Percentiles rank a stretch among this genome's conserved stretches.
These are phyloP conservation scores for Lepidurus arcticus DNA, from an alignment of 1,140 invertebrate genomes.

Conservation along the genomic window DNA sequence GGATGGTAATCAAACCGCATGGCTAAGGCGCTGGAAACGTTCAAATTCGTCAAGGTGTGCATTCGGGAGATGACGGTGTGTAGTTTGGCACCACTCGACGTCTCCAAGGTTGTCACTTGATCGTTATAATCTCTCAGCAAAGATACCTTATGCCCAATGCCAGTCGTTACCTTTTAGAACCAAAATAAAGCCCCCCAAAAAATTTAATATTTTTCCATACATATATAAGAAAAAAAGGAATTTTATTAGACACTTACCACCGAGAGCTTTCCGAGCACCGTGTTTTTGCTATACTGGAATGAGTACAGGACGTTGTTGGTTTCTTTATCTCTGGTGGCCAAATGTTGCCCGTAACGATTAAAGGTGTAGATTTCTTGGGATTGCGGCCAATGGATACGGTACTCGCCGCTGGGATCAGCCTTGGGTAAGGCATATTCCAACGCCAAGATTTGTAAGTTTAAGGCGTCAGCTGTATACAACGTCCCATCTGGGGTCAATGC, in stretches of 20 bases:
- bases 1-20: constrained; percentile 68
- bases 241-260: constrained; percentile 41
- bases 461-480: constrained; percentile 77
- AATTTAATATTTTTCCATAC: not conserved
- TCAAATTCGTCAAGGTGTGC: constrained; percentile 23
- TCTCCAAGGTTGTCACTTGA: constrained; percentile 29
- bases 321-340: constrained; percentile 83
- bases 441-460: constrained; percentile 69
- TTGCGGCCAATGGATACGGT: constrained; percentile 83
- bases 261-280: constrained; percentile 86
- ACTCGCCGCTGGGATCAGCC: constrained; percentile 77
- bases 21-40: constrained; percentile 26
- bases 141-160: constrained; percentile 27
- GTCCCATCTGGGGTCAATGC: constrained; percentile 89
- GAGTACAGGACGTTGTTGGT: constrained; percentile 87
- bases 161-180: constrained; percentile 23
- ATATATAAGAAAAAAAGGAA: not conserved
- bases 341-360: constrained; percentile 87
- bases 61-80: constrained; percentile 25
- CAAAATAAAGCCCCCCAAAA: not conserved
- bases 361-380: constrained; percentile 92
- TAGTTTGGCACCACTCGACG: constrained; percentile 28
- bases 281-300: constrained; percentile 94
- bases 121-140: constrained; percentile 33
- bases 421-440: constrained; percentile 82